Percentiles rank a stretch among this genome's conserved stretches.
Evolutionary conservation across 2,113 vertebrate species (phyloP).

Genomic region (Eptesicus fuscus): DNA sequence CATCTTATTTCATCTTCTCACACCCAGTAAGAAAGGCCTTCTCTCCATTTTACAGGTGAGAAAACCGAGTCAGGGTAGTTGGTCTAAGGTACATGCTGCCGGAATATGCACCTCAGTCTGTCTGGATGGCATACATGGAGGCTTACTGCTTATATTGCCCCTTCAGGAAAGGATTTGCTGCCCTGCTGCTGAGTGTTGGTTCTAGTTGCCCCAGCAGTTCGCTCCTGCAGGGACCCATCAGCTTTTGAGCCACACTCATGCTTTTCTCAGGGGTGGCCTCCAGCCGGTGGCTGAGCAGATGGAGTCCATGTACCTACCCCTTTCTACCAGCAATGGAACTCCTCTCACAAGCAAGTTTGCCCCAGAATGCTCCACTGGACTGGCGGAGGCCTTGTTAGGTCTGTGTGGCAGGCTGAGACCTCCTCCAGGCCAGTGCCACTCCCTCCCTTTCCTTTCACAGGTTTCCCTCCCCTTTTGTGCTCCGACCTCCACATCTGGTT

Average conservation of each 20-base stretch:
- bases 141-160: neutral
- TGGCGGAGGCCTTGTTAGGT: neutral
- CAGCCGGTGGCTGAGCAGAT: neutral
- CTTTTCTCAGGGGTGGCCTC: neutral
- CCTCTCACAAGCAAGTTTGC: neutral
- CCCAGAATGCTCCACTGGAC: accelerated
- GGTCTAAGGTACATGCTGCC: neutral
- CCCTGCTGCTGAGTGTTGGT: neutral
- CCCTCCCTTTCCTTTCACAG: neutral
- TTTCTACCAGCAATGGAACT: neutral
- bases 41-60: neutral
- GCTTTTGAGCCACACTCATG: neutral
- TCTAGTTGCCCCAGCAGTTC: neutral
- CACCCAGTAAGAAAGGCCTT: neutral
- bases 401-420: neutral
- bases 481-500: neutral
- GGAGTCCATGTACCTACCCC: no score
- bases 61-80: neutral
- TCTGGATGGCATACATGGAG: neutral
- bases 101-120: neutral
- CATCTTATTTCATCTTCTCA: neutral
- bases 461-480: neutral
- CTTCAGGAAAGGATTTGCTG: neutral
- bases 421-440: neutral
- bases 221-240: neutral